These are phyloP conservation scores for Piprites chloris DNA, from an alignment of 2,113 vertebrate genomes.

Conservation along the genomic window DNA sequence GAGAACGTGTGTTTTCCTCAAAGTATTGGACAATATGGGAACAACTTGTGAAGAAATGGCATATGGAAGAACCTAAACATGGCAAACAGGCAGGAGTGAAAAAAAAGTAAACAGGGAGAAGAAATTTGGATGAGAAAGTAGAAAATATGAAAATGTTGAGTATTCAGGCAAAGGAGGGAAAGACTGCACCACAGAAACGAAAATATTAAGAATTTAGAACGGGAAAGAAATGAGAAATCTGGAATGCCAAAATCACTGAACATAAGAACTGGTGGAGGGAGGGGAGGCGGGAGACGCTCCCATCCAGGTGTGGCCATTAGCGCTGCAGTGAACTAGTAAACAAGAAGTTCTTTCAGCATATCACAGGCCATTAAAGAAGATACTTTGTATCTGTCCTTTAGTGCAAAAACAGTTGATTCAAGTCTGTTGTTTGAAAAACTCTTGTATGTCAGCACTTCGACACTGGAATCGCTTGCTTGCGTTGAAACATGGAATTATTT, in stretches of 20 bases:
- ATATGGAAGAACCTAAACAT: neutral
- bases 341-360: neutral
- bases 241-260: neutral
- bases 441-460: neutral
- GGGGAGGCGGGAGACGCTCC: neutral
- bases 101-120: slow-evolving; percentile 1
- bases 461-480: neutral
- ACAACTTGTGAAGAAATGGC: neutral
- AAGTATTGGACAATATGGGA: neutral
- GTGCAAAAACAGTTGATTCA: neutral
- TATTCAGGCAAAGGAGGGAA: neutral
- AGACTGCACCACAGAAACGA: neutral
- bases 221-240: neutral
- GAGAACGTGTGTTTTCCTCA: neutral
- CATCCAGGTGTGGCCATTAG: neutral
- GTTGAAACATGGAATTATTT: slow-evolving; percentile 40
- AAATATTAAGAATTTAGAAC: neutral
- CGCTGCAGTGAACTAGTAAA: neutral
- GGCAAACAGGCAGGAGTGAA: neutral
- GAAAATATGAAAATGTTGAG: neutral
- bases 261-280: neutral
- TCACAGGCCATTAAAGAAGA: neutral
- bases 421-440: neutral
- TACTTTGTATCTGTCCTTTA: neutral
- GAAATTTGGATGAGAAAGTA: neutral